Percentiles rank a stretch among this genome's conserved stretches.
phyloP scores from a whole-genome alignment of 2,113 vertebrate genomes.

The Sapajus apella region DNA sequence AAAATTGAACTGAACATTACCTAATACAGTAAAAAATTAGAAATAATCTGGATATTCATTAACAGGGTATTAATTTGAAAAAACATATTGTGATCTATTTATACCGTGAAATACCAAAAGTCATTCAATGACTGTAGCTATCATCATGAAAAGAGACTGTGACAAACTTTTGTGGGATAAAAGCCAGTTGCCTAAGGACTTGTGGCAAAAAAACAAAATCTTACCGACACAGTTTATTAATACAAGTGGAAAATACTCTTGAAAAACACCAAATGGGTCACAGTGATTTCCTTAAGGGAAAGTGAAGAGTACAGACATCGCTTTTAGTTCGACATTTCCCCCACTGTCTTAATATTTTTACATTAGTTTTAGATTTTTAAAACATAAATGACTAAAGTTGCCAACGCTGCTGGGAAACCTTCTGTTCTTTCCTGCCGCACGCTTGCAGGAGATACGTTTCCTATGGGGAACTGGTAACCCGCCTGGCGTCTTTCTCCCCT shows the following conservation, averaged over 20 bases:
- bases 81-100: background rate
- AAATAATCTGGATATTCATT: background rate
- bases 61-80: background rate
- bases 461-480: too few species aligned
- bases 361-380: background rate
- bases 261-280: background rate
- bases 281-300: background rate
- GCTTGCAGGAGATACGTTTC: rapidly evolving
- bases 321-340: background rate
- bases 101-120: background rate
- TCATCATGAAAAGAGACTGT: background rate
- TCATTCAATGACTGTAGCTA: background rate
- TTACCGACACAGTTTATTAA: background rate
- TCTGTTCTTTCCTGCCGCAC: background rate
- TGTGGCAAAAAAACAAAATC: background rate
- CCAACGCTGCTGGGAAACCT: background rate
- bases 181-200: background rate
- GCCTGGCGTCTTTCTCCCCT: background rate
- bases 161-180: background rate
- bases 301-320: background rate
- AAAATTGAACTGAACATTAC: background rate
- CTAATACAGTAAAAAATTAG: background rate
- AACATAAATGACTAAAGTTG: background rate
- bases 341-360: background rate
- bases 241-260: background rate